phyloP scores from a whole-genome alignment of 2,888 invertebrate genomes.

The Ariolimax columbianus region DNA sequence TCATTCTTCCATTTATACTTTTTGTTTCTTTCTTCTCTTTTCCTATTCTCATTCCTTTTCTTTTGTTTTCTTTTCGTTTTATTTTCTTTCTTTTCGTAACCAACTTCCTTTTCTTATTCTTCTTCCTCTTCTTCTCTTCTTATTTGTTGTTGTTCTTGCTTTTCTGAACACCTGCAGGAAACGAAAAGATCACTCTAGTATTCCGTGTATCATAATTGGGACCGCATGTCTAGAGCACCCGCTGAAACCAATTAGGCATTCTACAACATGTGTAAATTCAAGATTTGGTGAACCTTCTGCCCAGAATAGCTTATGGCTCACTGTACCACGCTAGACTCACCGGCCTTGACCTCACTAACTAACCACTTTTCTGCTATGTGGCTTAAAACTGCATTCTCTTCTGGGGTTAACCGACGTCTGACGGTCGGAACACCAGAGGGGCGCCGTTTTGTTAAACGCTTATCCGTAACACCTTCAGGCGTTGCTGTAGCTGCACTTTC shows the following conservation, averaged over 20 bases:
- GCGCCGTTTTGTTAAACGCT: conserved; percentile 54
- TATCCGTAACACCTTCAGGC: not conserved
- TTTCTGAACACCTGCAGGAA: no score
- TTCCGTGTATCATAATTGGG: no score
- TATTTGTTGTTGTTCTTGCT: not conserved
- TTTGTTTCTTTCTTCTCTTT: not conserved
- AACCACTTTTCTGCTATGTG: conserved; percentile 1
- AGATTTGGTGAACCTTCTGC: no score
- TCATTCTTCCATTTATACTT: no score
- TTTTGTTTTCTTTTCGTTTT: no score
- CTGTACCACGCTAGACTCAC: conserved; percentile 6
- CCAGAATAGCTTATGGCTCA: not conserved
- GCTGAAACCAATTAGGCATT: no score
- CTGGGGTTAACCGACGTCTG: conserved; percentile 57
- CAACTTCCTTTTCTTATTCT: not conserved
- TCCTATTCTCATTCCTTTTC: no score
- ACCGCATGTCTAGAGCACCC: no score
- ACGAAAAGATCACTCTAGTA: no score
- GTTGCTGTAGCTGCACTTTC: not conserved
- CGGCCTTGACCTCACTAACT: conserved; percentile 17
- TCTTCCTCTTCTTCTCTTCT: not conserved
- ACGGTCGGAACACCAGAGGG: conserved; percentile 63
- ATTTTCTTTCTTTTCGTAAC: not conserved
- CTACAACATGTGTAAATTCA: no score
- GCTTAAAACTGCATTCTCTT: conserved; percentile 22